phyloP scores from a whole-genome alignment of 1,140 invertebrate species.

The Formica selysi region DNA sequence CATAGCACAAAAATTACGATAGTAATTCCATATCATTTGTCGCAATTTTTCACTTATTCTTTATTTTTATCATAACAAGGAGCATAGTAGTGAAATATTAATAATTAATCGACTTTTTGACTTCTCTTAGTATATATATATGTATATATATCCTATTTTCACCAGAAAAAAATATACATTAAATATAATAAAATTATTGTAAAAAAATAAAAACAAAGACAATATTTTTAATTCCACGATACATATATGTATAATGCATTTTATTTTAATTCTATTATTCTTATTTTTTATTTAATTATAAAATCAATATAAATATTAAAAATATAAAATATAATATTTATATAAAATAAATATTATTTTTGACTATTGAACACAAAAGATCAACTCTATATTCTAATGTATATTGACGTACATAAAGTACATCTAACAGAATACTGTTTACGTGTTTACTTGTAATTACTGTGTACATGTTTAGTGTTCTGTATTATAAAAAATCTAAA shows the following conservation, averaged over 20 bases:
- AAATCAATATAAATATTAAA: too few species aligned
- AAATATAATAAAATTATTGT: conserved; percentile 25
- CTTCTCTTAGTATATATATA: neutral
- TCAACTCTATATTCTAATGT: neutral
- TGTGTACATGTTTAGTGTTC: too few species aligned
- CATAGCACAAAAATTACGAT: conserved; percentile 13
- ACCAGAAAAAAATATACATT: too few species aligned
- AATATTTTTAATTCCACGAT: neutral
- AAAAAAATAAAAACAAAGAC: neutral
- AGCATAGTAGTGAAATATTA: neutral
- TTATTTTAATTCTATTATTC: neutral
- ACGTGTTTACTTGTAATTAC: too few species aligned
- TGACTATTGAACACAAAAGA: neutral
- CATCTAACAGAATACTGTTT: neutral
- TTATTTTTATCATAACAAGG: neutral
- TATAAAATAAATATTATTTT: too few species aligned
- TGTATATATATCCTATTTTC: neutral
- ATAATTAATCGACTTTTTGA: neutral
- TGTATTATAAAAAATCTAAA: neutral
- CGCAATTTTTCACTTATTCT: neutral
- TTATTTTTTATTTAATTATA: too few species aligned
- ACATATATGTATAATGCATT: neutral
- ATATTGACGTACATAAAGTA: neutral
- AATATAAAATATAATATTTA: too few species aligned
- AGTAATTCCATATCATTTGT: conserved; percentile 10